A percentile compares a stretch with the other conserved stretches of the same genome.
Evolutionary conservation across 35 echinoderm and acorn worm genomes (phyloP).

Genomic region (Heliocidaris tuberculata): DNA sequence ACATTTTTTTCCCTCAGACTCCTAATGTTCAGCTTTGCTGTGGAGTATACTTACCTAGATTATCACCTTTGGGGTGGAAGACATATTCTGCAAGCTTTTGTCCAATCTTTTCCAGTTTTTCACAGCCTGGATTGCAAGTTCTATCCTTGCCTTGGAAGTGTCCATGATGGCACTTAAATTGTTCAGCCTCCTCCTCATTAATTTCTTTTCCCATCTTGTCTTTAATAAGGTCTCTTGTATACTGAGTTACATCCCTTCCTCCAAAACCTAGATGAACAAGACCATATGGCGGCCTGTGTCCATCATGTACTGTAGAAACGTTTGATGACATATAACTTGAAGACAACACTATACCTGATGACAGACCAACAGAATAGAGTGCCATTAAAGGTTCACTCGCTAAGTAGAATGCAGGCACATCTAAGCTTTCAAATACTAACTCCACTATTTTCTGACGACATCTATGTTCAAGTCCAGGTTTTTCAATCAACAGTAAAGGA

Average conservation of each 20-base stretch:
- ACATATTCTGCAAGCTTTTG: conserved; percentile 14
- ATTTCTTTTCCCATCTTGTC: neutral
- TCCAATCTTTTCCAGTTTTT: conserved; percentile 29
- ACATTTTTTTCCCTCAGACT: neutral
- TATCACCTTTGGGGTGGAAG: neutral
- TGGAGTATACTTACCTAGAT: neutral
- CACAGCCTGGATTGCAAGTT: neutral
- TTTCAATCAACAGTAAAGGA: conserved; percentile 17
- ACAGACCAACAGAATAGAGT: conserved; percentile 45
- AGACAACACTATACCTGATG: conserved; percentile 37
- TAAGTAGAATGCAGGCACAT: conserved; percentile 46
- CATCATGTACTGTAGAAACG: conserved; percentile 41
- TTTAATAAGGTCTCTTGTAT: neutral
- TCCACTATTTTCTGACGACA: conserved; percentile 14
- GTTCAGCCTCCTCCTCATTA: neutral
- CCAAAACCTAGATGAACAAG: neutral
- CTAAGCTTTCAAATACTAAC: conserved; percentile 37
- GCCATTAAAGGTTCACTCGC: conserved; percentile 35
- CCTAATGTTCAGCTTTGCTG: neutral
- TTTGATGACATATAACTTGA: conserved; percentile 34
- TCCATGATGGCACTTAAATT: conserved; percentile 43
- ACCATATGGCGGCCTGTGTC: conserved; percentile 45
- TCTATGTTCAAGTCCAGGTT: neutral
- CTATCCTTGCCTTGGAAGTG: neutral
- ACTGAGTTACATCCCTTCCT: conserved; percentile 13